Conservation (phyloP, 1,140 invertebrate genomes). For the Atta texana region DNA sequence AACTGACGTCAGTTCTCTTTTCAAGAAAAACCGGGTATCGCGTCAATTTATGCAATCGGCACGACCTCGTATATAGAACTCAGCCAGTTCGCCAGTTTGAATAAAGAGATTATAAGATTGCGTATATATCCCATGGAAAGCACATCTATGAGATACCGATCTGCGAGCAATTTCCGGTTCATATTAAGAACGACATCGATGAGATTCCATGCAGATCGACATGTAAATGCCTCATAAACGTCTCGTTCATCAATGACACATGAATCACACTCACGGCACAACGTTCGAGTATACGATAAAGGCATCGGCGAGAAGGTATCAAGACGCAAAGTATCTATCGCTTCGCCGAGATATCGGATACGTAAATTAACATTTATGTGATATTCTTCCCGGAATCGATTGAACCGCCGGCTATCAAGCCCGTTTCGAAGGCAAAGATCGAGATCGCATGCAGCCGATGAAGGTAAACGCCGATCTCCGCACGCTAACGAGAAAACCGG, state of each 20-base stretch:
- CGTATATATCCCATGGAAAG: neutral
- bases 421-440: constrained; percentile 40
- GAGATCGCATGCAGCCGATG: constrained; percentile 33
- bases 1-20: neutral
- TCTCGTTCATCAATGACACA: constrained; percentile 41
- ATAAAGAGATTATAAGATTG: constrained; percentile 48
- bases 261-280: constrained; percentile 38
- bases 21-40: neutral
- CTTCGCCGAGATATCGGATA: constrained; percentile 1
- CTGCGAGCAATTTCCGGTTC: neutral
- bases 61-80: constrained; percentile 2
- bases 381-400: constrained; percentile 66
- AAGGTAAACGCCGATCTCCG: constrained; percentile 34
- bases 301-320: neutral
- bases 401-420: constrained; percentile 17
- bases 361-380: constrained; percentile 68
- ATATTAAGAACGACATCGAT: constrained; percentile 11
- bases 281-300: constrained; percentile 15
- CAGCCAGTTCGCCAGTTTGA: neutral
- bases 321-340: constrained; percentile 6
- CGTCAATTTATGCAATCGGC: neutral
- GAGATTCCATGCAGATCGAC: constrained; percentile 18
- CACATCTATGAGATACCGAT: neutral
- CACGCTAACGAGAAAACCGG: constrained; percentile 57
- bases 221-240: constrained; percentile 39